phyloP scores from a whole-genome alignment of 2,113 vertebrate species.

The Eulemur macaco region DNA sequence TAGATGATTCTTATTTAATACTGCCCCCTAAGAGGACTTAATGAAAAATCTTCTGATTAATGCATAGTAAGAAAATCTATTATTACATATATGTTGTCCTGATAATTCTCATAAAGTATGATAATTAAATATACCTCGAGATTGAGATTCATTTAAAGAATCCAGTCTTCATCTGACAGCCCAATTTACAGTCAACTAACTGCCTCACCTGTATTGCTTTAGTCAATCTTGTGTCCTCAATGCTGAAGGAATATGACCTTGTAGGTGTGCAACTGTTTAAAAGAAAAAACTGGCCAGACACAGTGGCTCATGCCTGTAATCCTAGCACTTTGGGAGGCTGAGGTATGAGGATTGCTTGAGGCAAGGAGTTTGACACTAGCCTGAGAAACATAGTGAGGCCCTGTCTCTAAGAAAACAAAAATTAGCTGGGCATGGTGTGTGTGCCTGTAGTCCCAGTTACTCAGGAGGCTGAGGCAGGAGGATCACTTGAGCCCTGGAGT shows the following conservation, averaged over 20 bases:
- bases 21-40: background rate
- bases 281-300: background rate
- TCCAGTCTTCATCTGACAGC: background rate
- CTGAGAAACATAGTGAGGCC: too few species aligned
- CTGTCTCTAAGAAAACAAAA: too few species aligned
- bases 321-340: too few species aligned
- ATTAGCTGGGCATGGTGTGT: too few species aligned
- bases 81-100: conserved; percentile 18
- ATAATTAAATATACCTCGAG: conserved; percentile 6
- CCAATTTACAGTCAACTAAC: background rate
- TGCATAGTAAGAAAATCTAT: conserved; percentile 27
- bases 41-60: background rate
- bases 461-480: too few species aligned
- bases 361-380: too few species aligned
- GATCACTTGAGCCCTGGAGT: too few species aligned
- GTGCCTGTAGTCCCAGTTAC: too few species aligned
- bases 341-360: too few species aligned
- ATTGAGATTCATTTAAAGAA: conserved; percentile 18
- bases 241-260: background rate
- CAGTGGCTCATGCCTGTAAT: too few species aligned
- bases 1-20: conserved; percentile 5
- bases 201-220: background rate
- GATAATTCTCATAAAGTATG: background rate
- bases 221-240: background rate
- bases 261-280: background rate